Percentiles rank a stretch among this genome's conserved stretches.
phyloP scores from a whole-genome alignment of 2,888 invertebrate genomes.

The Cheilosia grossa region DNA sequence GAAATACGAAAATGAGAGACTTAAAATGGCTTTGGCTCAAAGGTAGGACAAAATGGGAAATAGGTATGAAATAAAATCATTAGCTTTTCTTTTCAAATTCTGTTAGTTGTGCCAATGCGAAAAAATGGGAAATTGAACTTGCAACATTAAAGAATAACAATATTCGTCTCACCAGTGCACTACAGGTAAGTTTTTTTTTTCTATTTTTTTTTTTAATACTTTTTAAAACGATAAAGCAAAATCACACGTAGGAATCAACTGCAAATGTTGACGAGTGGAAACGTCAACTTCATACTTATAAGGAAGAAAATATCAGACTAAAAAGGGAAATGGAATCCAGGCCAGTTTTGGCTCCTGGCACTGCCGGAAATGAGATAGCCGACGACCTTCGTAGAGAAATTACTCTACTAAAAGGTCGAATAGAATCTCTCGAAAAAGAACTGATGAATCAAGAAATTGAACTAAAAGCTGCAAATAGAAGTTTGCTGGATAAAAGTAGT shows the following conservation, averaged over 20 bases:
- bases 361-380: slow-evolving; percentile 87
- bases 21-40: slow-evolving; percentile 97
- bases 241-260: slow-evolving; percentile 87
- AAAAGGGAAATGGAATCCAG: slow-evolving; percentile 89
- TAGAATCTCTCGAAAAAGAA: slow-evolving; percentile 92
- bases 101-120: slow-evolving; percentile 97
- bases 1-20: slow-evolving; percentile 97
- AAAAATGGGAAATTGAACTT: slow-evolving; percentile 99
- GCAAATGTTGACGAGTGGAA: slow-evolving; percentile 99
- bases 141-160: slow-evolving; percentile 98
- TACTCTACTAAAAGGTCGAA: slow-evolving; percentile 89
- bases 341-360: slow-evolving; percentile 86
- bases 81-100: slow-evolving; percentile 2
- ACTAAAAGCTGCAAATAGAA: slow-evolving; percentile 85
- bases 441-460: slow-evolving; percentile 93
- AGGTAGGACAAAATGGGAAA: slow-evolving; percentile 86
- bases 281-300: slow-evolving; percentile 95
- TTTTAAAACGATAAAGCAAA: not conserved
- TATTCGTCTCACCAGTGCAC: slow-evolving; percentile 95
- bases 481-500: slow-evolving; percentile 84
- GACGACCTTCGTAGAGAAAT: slow-evolving; percentile 91
- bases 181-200: slow-evolving; percentile 85
- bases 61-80: not conserved
- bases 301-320: slow-evolving; percentile 94
- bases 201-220: not conserved